A percentile compares a stretch with the other conserved stretches of the same genome.
phyloP scores from a whole-genome alignment of 2,888 invertebrate genomes.

The Cephus pygmeus region DNA sequence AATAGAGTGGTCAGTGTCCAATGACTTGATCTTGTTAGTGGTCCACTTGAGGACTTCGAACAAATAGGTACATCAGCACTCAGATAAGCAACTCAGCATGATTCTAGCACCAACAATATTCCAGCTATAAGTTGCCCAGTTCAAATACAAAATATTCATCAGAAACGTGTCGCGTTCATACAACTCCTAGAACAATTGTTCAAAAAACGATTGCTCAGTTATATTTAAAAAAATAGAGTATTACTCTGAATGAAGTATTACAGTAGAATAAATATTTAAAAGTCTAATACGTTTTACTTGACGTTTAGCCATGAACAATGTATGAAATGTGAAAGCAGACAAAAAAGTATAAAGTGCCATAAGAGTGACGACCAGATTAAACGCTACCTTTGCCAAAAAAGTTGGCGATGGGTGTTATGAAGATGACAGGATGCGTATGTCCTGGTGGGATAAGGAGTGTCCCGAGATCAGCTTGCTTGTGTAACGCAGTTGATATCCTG shows the following conservation, averaged over 20 bases:
- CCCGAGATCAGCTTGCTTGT: slow-evolving; percentile 74
- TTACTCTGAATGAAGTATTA: not conserved
- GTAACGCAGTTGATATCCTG: slow-evolving; percentile 79
- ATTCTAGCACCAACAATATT: not conserved
- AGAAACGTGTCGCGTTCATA: not conserved
- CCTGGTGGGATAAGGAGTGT: slow-evolving; percentile 69
- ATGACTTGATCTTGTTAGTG: not conserved
- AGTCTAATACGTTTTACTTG: no score
- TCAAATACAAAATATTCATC: not conserved
- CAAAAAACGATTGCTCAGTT: not conserved
- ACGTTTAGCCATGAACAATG: not conserved
- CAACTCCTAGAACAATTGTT: not conserved
- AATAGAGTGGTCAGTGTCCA: not conserved
- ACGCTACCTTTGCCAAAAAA: slow-evolving; percentile 72
- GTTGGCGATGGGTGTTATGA: slow-evolving; percentile 71
- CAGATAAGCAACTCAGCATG: not conserved
- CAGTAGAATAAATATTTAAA: no score
- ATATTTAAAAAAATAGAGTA: not conserved
- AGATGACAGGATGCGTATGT: slow-evolving; percentile 69
- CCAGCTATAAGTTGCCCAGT: not conserved
- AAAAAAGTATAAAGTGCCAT: slow-evolving; percentile 4
- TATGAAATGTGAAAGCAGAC: not conserved
- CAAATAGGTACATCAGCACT: not conserved
- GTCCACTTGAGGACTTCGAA: not conserved
- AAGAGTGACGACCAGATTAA: not conserved